These are phyloP conservation scores for Carlito syrichta DNA, from an alignment of 2,113 vertebrate species.

Conservation along the genomic window DNA sequence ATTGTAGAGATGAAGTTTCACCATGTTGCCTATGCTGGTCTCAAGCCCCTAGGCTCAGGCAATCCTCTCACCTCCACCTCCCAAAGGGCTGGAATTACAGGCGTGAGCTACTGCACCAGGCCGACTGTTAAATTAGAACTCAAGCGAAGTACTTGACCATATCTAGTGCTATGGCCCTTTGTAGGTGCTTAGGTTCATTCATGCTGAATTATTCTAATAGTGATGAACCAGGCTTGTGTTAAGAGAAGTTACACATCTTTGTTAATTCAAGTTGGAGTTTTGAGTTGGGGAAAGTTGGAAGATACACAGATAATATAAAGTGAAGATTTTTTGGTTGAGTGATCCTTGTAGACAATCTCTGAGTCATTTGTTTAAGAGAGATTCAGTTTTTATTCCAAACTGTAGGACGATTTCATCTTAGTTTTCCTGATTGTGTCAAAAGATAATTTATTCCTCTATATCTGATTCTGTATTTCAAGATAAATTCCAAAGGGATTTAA, in stretches of 20 bases:
- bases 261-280: neutral
- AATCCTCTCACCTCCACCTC: too few relatives aligned
- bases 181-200: neutral
- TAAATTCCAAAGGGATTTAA: constrained; percentile 6
- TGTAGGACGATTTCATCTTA: neutral
- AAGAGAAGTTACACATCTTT: neutral
- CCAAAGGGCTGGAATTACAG: too few relatives aligned
- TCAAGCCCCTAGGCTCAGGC: too few relatives aligned
- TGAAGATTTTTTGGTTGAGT: neutral
- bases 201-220: neutral
- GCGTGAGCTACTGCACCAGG: too few relatives aligned
- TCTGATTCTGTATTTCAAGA: neutral
- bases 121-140: too few relatives aligned
- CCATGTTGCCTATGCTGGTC: too few relatives aligned
- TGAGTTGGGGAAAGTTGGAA: neutral
- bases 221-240: neutral
- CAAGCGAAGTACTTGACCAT: neutral
- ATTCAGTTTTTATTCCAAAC: neutral
- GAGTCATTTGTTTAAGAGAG: neutral
- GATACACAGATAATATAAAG: neutral
- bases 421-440: neutral
- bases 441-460: neutral
- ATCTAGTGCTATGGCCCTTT: neutral
- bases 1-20: too few relatives aligned
- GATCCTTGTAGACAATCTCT: neutral